A percentile compares a stretch with the other conserved stretches of the same genome.
Evolutionary conservation across 2,113 vertebrate genomes (phyloP).

Genomic region (Alces alces): DNA sequence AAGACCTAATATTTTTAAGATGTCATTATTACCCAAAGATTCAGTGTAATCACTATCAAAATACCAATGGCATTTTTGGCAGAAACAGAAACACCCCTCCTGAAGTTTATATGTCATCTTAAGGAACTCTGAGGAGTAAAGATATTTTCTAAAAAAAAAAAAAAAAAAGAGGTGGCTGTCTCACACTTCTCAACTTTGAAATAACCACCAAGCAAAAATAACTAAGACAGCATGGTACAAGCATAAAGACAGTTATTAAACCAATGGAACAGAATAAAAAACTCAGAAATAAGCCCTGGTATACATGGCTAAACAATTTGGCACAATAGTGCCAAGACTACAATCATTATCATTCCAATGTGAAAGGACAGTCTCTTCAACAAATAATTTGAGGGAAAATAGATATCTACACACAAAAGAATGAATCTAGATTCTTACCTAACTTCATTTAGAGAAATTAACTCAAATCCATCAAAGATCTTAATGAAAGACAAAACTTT

Average conservation of each 20-base stretch:
- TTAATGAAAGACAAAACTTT: not conserved
- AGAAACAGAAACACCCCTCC: not conserved
- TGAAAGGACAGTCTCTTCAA: not conserved
- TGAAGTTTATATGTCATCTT: not conserved
- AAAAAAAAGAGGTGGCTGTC: not conserved
- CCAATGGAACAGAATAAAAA: not conserved
- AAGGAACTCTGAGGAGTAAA: not conserved
- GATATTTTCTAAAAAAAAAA: not conserved
- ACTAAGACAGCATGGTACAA: not conserved
- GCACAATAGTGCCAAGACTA: not conserved
- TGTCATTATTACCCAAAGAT: not conserved
- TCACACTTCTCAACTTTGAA: not conserved
- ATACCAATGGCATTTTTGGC: not conserved
- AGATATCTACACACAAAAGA: not conserved
- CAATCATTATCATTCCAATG: not conserved
- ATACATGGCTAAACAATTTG: not conserved
- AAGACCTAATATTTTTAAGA: not conserved
- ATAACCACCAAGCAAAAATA: not conserved
- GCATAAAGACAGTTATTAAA: not conserved
- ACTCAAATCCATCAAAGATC: not conserved
- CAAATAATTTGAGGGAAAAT: not conserved
- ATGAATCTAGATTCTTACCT: not conserved
- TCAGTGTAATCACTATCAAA: not conserved
- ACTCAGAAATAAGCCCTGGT: not conserved
- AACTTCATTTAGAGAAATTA: not conserved